Percentiles rank a stretch among this genome's conserved stretches.
These are phyloP conservation scores for Erythrolamprus reginae DNA, from an alignment of 2,113 vertebrate genomes.

Conservation along the genomic window DNA sequence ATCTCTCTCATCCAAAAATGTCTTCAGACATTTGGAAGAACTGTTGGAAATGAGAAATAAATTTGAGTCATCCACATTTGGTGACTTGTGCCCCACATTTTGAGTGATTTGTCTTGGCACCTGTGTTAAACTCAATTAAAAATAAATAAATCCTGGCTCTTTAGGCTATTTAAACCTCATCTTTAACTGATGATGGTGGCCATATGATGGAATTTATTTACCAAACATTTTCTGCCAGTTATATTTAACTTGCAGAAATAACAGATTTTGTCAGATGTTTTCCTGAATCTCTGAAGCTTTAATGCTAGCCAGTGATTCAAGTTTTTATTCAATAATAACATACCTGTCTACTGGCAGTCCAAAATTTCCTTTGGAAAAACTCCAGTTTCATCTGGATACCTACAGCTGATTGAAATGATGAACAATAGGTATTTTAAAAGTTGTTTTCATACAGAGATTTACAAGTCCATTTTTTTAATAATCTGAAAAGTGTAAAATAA, in stretches of 20 bases:
- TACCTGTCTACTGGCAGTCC: slow-evolving; percentile 98
- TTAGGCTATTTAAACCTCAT: background rate
- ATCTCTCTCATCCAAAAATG: background rate
- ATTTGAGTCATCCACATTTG: background rate
- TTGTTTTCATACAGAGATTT: slow-evolving; percentile 19
- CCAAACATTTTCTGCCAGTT: background rate
- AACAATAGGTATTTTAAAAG: slow-evolving; percentile 34
- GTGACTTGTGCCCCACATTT: background rate
- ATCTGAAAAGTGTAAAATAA: background rate
- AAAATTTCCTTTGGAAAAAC: slow-evolving; percentile 97
- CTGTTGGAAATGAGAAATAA: background rate
- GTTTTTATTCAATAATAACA: slow-evolving; percentile 15
- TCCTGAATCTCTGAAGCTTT: background rate
- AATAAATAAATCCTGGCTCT: background rate
- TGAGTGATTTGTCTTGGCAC: background rate
- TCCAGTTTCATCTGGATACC: slow-evolving; percentile 99
- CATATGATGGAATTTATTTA: background rate
- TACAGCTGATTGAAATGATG: slow-evolving; percentile 81
- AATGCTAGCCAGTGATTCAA: background rate
- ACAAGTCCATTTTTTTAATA: background rate
- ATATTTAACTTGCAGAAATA: background rate
- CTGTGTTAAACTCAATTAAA: background rate
- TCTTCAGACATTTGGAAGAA: background rate
- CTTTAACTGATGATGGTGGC: background rate
- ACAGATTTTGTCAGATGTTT: background rate